Conservation (phyloP, 1,140 invertebrate genomes). For the Hylaeus volcanicus region DNA sequence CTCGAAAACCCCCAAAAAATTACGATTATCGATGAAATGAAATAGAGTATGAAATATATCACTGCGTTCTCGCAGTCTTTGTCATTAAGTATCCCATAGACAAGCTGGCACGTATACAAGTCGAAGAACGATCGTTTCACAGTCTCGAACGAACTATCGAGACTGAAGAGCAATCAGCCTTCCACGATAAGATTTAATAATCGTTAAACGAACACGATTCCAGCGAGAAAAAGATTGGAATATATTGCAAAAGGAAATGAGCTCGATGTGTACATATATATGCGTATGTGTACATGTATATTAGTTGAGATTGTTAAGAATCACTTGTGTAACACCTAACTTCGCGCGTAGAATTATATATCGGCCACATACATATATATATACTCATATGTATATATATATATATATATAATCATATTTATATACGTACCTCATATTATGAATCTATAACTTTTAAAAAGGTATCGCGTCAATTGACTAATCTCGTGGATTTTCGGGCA, state of each 20-base stretch:
- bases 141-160: too few relatives aligned
- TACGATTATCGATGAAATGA: background rate
- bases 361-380: conserved; percentile 46
- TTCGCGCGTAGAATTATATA: conserved; percentile 8
- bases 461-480: conserved; percentile 78
- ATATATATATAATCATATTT: conserved; percentile 50
- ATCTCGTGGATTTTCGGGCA: conserved; percentile 65
- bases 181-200: background rate
- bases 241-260: background rate
- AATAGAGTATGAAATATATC: too few relatives aligned
- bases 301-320: conserved; percentile 3
- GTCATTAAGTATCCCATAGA: too few relatives aligned
- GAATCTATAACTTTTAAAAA: conserved; percentile 67
- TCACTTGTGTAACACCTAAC: conserved; percentile 11
- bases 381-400: conserved; percentile 39
- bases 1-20: background rate
- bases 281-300: conserved; percentile 16
- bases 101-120: too few relatives aligned
- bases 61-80: too few relatives aligned
- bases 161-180: too few relatives aligned
- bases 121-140: too few relatives aligned
- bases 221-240: too few relatives aligned
- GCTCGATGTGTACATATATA: conserved; percentile 23
- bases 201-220: background rate
- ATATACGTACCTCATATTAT: conserved; percentile 44